phyloP scores from a whole-genome alignment of 2,888 invertebrate species.

The Oxytorus armatus region DNA sequence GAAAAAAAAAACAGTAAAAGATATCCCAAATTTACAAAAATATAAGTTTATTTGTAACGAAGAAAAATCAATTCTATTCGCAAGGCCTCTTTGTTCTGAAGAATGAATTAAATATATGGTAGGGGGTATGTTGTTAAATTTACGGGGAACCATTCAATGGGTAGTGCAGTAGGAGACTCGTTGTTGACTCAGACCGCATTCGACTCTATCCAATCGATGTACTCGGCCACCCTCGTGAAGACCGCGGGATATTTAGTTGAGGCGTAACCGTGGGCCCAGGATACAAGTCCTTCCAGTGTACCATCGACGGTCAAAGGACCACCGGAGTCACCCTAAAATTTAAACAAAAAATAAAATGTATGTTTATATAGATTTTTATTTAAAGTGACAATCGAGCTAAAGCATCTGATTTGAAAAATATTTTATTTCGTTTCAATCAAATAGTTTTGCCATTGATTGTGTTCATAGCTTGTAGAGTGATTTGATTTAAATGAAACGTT shows the following conservation, averaged over 20 bases:
- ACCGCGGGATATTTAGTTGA: constrained; percentile 75
- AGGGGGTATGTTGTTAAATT: no score
- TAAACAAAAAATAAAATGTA: no score
- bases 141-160: neutral
- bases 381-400: no score
- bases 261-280: constrained; percentile 78
- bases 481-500: no score
- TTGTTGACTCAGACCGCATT: constrained; percentile 62
- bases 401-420: no score
- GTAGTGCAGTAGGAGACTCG: neutral
- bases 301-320: constrained; percentile 78
- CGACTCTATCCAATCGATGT: constrained; percentile 73
- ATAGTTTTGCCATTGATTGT: no score
- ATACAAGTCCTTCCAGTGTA: constrained; percentile 78
- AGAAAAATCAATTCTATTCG: neutral
- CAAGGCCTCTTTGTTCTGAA: no score
- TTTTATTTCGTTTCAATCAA: no score
- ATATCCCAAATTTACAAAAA: neutral
- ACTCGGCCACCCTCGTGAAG: constrained; percentile 75
- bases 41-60: neutral
- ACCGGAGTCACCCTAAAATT: constrained; percentile 79
- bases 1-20: no score
- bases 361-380: no score
- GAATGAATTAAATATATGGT: no score
- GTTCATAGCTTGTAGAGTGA: no score